Base-by-base conservation (phyloP, 2,888 invertebrate species). In the Caenorhabditis doughertyi region DNA sequence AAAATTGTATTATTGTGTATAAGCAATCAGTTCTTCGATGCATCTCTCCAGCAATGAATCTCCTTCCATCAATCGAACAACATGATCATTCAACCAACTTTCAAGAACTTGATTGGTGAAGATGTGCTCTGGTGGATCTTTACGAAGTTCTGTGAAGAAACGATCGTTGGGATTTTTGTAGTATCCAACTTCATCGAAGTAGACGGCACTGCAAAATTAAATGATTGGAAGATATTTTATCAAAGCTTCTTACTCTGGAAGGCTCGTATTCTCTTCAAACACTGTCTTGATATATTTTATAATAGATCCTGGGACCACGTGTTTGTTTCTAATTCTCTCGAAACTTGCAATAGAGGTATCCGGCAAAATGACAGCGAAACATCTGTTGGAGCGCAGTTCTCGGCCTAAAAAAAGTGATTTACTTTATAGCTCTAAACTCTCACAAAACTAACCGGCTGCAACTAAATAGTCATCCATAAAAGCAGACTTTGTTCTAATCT, bases 71-170 rank as follows among this genome's bases (percentile, higher is more conserved):
- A 44, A 51, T 18, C 77, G 39, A 18, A 70, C 62, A 8, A 77
- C 77, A 18, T 68, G 60, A 62, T 77, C 77, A 18, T 77, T 77
- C 13, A 77, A 16, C 32, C 39, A 77, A 29, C 49, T 62, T 35
- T 77, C 68, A 0, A 77, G 2, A 4, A 13, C 3, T 13, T 53
- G 3, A 23, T 29, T 51, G 4, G 23, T 13, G 9, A 44, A 9
- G 1, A 23, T n/a, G 11, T 21, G 16, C 7, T 77, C 77, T 1
- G 53, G 44, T 8, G 39, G 18, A 42, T 53, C 39, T 8, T 21
- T 29, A 9, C 77, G 68, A 11, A 77, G 42, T 42, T 68, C 70
- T 16, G 62, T 47, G 77, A 77, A 77, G 55, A 77, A 77, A 51
- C 60, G 49, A 16, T 74, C 74, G 2, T 8, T 65, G 2, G 32